Evolutionary conservation across 2,888 invertebrate species (phyloP), one percentile per base, ranked within the genome.

Genomic region (Calliopum simillimum): DNA sequence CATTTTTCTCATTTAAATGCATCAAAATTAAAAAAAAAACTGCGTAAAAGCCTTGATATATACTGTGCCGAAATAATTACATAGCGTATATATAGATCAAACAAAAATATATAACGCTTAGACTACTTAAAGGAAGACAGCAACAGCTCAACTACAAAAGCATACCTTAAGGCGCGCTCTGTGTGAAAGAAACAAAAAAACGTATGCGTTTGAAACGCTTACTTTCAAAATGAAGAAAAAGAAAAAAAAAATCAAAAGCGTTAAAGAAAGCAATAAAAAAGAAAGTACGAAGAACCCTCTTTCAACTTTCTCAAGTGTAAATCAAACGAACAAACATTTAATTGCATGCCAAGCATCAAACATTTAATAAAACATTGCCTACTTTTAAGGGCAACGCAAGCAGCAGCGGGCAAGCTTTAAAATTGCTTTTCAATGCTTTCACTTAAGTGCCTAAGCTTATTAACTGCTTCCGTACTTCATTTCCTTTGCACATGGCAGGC

Each of bases 361-460:
- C 47, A 63, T 49, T 63, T 49, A 63, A 63, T 63, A 63, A 49
- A 49, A 63, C 14, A 63, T 56, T 25, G 56, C 66, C 21, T 64
- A 19, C 33, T 33, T 33, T 33, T 33, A 8, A 33, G 33, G 33
- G 33, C 33, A 33, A 33, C 1, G 33, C 33, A 33, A 8, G 33
- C 33, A 8, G 33, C 33, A 33, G 33, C 33, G 33, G 23, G 23
- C 64, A 64, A 46, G 56, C 66, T 59, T 59, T 67, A 47, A 58
- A 67, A 67, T 58, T 49, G 47, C 58, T 67, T 67, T 67, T 59
- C 67, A 59, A 67, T 67, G 67, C 59, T 67, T 67, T 47, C 62
- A 62, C 62, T 68, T 68, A 68, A 68, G 68, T 62, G 55, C 61
- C 68, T 68, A 55, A 68, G 68, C 68, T 62, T 62, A 68, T 68